phyloP scores from a whole-genome alignment of 1,140 invertebrate species.

The Trissolcus basalis region DNA sequence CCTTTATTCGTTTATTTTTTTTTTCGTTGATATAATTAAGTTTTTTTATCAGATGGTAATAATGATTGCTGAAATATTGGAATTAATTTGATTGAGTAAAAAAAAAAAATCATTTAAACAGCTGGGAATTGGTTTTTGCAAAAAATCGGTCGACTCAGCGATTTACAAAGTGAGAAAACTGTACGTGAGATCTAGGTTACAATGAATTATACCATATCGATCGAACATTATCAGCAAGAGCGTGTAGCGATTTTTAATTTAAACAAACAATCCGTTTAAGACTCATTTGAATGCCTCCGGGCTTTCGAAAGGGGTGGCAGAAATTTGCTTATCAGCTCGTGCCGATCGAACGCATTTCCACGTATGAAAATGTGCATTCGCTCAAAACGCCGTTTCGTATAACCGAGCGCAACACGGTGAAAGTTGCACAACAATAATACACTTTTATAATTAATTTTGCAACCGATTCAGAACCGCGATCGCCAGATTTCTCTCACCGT shows the following conservation, averaged over 20 bases:
- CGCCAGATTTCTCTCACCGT: background rate
- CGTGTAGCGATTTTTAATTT: constrained; percentile 9
- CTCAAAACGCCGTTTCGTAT: constrained; percentile 3
- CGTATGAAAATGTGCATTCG: constrained; percentile 16
- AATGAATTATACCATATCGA: constrained; percentile 31
- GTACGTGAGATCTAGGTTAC: constrained; percentile 11
- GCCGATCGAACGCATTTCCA: constrained; percentile 14
- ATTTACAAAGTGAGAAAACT: background rate
- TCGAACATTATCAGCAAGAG: constrained; percentile 2
- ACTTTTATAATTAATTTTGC: constrained; percentile 16
- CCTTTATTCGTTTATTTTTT: no score
- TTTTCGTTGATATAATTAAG: no score
- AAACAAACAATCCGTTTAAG: constrained; percentile 18
- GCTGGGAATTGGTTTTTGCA: no score
- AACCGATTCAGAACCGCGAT: background rate
- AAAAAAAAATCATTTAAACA: no score
- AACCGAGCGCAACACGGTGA: background rate
- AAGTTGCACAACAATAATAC: constrained; percentile 13
- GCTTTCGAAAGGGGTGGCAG: no score
- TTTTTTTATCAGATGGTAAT: no score
- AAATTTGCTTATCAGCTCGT: constrained; percentile 8
- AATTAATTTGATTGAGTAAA: no score
- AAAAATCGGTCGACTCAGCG: background rate
- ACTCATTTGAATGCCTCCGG: constrained; percentile 6
- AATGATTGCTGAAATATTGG: no score